Evolutionary conservation across 2,797 vertebrate species (phyloP), one percentile per base, ranked within the genome.

Genomic region (Botia kubotai): DNA sequence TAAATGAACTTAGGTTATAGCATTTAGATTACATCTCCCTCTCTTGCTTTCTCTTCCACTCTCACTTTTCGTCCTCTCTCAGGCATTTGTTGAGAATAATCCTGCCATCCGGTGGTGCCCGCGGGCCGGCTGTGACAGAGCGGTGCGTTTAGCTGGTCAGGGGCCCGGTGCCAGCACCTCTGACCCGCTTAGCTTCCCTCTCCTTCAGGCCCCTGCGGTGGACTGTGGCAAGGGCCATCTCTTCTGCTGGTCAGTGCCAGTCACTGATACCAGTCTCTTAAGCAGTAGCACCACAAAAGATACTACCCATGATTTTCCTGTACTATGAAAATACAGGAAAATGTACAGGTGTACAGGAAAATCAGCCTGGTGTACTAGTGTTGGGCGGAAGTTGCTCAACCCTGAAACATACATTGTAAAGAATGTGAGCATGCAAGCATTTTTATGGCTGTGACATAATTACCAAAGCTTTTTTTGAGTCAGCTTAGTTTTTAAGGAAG

Each of bases 1-100:
- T 46, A 46, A 39, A 39, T 39, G 6, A 39, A 39, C 6, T 6
- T 6, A 6, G 7, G 36, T 6, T 39, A 39, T 6, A 36, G 3
- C 7, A 39, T 39, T 39, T 39, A 39, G 4, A 39, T 39, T 39
- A 39, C 4, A 6, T 39, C 57, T 53, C n/a, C 23, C 3, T 1
- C 4, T 2, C 48, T 14, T 53, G 2, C 57, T 63, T 55, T 50
- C 65, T 39, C 4, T 39, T 39, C 36, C 36, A 39, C 36, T 39
- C 43, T 46, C 10, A 11, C 10, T 46, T 8, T 33, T 33, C 33
- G 3, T 33, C 36, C 65, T 80, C 29, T 74, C 50, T 63, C 87
- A 99, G 98, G 98, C 98, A 4, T 99, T 99, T 93, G 98, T 99
- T 88, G 98, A 99, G 94, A 99, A 99, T 93, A 99, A 99, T 92